phyloP scores from a whole-genome alignment of 37 sponge, comb jelly and placozoan species.

The Hexactinellida sp. region DNA sequence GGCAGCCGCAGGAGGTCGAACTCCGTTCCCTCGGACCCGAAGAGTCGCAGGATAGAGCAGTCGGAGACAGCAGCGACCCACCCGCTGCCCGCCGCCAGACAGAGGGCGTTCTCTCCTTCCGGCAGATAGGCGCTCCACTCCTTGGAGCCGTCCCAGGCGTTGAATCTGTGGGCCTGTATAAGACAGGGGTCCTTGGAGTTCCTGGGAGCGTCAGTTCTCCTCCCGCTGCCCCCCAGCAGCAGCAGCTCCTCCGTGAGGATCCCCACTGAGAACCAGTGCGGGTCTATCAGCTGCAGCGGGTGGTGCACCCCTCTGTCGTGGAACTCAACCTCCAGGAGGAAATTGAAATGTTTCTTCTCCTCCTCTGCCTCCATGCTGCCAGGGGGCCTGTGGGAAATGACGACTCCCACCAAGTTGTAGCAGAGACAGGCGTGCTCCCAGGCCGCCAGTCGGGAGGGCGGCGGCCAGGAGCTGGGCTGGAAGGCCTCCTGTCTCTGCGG shows the following conservation, averaged over 20 bases:
- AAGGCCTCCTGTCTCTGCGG: neutral
- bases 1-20: neutral
- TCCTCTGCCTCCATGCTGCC: neutral
- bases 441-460: neutral
- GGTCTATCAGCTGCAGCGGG: neutral
- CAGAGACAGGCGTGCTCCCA: constrained; percentile 8
- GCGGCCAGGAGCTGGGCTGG: constrained; percentile 11
- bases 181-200: neutral
- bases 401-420: constrained; percentile 5
- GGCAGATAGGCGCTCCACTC: neutral
- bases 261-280: neutral
- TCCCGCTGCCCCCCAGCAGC: constrained; percentile 7
- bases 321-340: neutral
- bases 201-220: neutral
- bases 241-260: neutral
- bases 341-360: neutral
- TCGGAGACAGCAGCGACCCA: neutral
- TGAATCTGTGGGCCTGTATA: neutral
- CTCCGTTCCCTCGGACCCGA: neutral
- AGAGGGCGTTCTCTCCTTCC: neutral
- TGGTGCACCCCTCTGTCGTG: constrained; percentile 4
- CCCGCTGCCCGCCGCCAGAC: neutral
- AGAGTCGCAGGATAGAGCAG: neutral
- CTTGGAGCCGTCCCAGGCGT: neutral
- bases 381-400: neutral